phyloP scores from a whole-genome alignment of 2,888 invertebrate genomes.

The Plagiodera versicolora region DNA sequence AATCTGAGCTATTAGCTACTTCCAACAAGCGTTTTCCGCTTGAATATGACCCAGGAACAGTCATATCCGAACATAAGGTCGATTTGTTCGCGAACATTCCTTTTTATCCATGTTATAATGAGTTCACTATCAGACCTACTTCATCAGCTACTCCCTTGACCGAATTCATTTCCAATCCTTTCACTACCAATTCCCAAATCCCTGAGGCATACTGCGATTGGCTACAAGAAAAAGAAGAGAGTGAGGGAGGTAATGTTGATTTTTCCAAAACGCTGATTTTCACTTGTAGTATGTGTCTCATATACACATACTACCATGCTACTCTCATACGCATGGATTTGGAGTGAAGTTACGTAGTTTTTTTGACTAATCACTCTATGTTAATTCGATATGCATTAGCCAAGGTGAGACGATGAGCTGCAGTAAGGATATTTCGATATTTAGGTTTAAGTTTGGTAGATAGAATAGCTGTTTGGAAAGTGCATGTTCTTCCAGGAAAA shows the following conservation, averaged over 20 bases:
- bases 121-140: conserved; percentile 27
- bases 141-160: conserved; percentile 28
- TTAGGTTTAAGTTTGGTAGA: conserved; percentile 48
- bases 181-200: conserved; percentile 36
- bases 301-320: conserved; percentile 20
- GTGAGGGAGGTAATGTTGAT: conserved; percentile 49
- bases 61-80: conserved; percentile 28
- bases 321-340: conserved; percentile 52
- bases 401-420: conserved; percentile 38
- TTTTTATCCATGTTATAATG: conserved; percentile 49
- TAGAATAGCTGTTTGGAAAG: conserved; percentile 54
- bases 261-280: conserved; percentile 18
- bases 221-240: conserved; percentile 46
- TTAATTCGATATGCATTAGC: conserved; percentile 37
- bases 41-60: conserved; percentile 37
- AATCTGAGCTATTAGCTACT: conserved; percentile 45
- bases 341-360: conserved; percentile 45
- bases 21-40: conserved; percentile 48
- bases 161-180: conserved; percentile 37
- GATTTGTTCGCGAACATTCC: conserved; percentile 51
- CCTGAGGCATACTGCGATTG: conserved; percentile 55
- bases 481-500: conserved; percentile 57
- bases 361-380: conserved; percentile 37
- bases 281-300: neutral
- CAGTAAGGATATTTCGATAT: conserved; percentile 52